Evolutionary conservation across 2,113 vertebrate species (phyloP).

Genomic region (Coptodon bakossiorum): DNA sequence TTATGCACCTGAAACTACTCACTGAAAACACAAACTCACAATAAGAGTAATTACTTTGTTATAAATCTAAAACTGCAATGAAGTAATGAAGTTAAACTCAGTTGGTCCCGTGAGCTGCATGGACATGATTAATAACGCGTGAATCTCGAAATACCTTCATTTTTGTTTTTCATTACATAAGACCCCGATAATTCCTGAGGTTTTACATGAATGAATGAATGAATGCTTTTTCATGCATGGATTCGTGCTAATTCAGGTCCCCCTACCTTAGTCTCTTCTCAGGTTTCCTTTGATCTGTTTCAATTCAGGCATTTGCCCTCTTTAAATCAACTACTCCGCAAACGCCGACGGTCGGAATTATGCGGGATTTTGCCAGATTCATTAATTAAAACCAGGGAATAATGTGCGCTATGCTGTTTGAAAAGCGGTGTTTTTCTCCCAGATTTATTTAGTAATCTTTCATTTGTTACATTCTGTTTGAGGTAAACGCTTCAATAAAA

Average conservation of each 20-base stretch:
- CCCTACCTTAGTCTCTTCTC: neutral
- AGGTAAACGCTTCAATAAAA: neutral
- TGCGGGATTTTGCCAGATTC: neutral
- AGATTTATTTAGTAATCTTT: accelerated
- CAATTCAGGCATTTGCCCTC: no score
- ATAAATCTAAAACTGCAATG: neutral
- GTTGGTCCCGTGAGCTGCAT: neutral
- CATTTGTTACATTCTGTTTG: neutral
- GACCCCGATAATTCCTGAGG: neutral
- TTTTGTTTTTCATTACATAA: neutral
- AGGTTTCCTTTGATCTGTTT: neutral
- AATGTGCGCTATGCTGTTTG: neutral
- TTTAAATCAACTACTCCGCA: neutral
- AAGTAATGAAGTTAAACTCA: accelerated
- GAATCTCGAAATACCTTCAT: neutral
- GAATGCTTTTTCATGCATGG: neutral
- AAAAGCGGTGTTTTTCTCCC: neutral
- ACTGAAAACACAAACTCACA: neutral
- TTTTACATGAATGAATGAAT: neutral
- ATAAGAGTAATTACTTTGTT: neutral
- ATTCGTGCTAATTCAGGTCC: neutral
- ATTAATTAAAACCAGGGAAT: neutral
- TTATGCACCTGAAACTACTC: neutral
- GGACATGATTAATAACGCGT: neutral
- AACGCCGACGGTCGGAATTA: neutral